These are phyloP conservation scores for Heliocidaris tuberculata DNA, from an alignment of 35 echinoderm and acorn worm species.

Conservation along the genomic window DNA sequence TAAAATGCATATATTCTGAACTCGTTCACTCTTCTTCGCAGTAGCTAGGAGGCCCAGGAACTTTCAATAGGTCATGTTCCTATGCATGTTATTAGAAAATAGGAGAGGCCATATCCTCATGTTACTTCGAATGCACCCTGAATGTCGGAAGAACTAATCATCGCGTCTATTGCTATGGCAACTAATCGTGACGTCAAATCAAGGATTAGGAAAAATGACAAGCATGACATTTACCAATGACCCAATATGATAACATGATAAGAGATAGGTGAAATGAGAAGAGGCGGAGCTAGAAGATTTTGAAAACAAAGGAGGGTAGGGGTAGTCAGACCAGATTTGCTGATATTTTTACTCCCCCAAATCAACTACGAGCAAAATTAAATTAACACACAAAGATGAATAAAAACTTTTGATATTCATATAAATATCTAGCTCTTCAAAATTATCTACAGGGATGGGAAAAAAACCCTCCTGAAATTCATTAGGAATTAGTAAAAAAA, in stretches of 20 bases:
- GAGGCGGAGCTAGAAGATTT: background rate
- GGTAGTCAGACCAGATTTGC: background rate
- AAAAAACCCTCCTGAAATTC: too few relatives aligned
- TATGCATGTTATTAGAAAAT: background rate
- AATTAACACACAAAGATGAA: too few relatives aligned
- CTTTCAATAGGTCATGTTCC: background rate
- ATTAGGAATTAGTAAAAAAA: too few relatives aligned
- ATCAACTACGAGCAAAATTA: too few relatives aligned
- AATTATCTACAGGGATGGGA: too few relatives aligned
- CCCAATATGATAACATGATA: conserved; percentile 1
- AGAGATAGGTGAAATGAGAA: background rate
- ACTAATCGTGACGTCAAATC: background rate
- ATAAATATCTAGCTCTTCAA: too few relatives aligned
- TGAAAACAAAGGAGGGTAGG: background rate
- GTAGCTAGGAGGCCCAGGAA: background rate
- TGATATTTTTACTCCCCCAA: too few relatives aligned
- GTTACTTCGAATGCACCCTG: background rate
- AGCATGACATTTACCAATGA: conserved; percentile 11
- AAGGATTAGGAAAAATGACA: background rate
- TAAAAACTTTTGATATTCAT: too few relatives aligned
- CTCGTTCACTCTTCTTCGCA: too few relatives aligned
- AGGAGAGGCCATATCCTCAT: background rate
- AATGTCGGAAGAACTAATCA: background rate
- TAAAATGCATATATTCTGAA: too few relatives aligned
- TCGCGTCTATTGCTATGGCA: background rate